These are phyloP conservation scores for Ricordea florida DNA, from an alignment of 92 coral and sea anemone species.

Conservation along the genomic window DNA sequence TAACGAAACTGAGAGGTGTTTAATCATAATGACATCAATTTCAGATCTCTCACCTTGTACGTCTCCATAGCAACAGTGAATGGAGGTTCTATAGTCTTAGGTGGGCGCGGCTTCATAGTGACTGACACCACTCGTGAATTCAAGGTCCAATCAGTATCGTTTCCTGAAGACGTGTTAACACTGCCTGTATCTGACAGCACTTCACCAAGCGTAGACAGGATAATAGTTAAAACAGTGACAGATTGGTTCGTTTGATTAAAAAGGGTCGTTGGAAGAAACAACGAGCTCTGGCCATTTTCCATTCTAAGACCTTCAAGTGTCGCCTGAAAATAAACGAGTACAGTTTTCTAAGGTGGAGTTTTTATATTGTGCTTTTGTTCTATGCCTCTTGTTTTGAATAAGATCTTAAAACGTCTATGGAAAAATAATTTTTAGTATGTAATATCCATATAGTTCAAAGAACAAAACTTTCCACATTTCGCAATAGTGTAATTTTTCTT, in stretches of 20 bases:
- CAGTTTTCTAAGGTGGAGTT: neutral
- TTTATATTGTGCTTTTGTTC: neutral
- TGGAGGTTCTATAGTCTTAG: conserved; percentile 14
- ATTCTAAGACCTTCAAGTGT: neutral
- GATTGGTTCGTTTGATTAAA: neutral
- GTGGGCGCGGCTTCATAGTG: conserved; percentile 41
- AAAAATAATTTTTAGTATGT: too few relatives aligned
- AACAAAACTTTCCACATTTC: too few relatives aligned
- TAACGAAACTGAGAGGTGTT: too few relatives aligned
- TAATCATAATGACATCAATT: too few relatives aligned
- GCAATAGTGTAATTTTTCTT: too few relatives aligned
- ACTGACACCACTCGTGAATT: conserved; percentile 39
- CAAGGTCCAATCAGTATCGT: neutral
- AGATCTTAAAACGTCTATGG: too few relatives aligned
- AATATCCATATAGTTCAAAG: too few relatives aligned
- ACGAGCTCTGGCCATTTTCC: neutral
- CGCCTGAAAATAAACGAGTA: neutral
- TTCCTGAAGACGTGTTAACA: neutral
- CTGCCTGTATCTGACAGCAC: neutral
- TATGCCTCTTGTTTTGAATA: too few relatives aligned
- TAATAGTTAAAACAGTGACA: conserved; percentile 32
- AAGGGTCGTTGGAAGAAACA: conserved; percentile 1
- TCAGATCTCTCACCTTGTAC: neutral
- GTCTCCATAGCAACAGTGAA: conserved; percentile 40
- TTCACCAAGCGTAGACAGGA: conserved; percentile 32